Conservation (phyloP, 2,888 invertebrate genomes). For the Cheilosia vulpina region DNA sequence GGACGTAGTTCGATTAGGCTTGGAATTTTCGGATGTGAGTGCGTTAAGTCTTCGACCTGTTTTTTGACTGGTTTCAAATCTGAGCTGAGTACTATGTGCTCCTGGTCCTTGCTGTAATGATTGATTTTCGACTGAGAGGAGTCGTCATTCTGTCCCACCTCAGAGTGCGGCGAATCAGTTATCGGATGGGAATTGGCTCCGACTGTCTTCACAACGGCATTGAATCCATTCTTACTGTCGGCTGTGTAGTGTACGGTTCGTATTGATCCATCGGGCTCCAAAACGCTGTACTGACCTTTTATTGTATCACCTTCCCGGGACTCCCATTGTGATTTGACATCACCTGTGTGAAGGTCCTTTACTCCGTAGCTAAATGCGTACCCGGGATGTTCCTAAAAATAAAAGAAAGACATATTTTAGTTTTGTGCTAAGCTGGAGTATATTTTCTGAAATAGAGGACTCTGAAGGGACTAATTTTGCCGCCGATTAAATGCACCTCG, state of each 20-base stretch:
- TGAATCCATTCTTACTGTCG: slow-evolving; percentile 85
- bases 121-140: slow-evolving; percentile 83
- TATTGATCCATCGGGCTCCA: slow-evolving; percentile 88
- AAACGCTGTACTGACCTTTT: slow-evolving; percentile 86
- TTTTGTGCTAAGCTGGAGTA: too few species aligned
- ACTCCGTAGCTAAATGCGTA: slow-evolving; percentile 86
- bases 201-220: slow-evolving; percentile 85
- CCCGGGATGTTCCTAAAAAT: slow-evolving; percentile 84
- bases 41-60: slow-evolving; percentile 81
- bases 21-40: slow-evolving; percentile 81
- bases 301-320: slow-evolving; percentile 85
- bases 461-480: too few species aligned
- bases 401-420: slow-evolving; percentile 15
- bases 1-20: slow-evolving; percentile 82
- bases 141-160: slow-evolving; percentile 78
- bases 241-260: slow-evolving; percentile 86
- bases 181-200: slow-evolving; percentile 83
- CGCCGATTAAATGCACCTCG: too few species aligned
- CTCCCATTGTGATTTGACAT: slow-evolving; percentile 86
- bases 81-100: slow-evolving; percentile 83
- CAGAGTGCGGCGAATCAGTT: slow-evolving; percentile 80
- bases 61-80: slow-evolving; percentile 80
- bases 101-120: slow-evolving; percentile 83
- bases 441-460: too few species aligned
- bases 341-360: slow-evolving; percentile 85